Percentiles rank a stretch among this genome's conserved stretches.
Evolutionary conservation across 2,113 vertebrate genomes (phyloP).

Genomic region (Amblyopsis rosae): DNA sequence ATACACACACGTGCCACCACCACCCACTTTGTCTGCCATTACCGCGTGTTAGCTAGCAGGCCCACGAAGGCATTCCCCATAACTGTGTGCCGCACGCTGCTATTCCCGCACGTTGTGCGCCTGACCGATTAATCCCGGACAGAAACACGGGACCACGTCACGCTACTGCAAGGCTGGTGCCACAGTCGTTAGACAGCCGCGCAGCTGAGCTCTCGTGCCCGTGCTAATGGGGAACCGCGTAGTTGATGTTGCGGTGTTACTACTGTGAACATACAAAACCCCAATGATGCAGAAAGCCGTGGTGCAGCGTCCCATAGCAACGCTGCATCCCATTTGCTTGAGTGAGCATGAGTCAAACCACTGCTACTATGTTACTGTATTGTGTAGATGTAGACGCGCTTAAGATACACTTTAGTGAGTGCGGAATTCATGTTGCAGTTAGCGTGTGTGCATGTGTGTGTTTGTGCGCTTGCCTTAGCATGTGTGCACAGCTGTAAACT

Average conservation of each 20-base stretch:
- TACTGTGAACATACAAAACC: background rate
- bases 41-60: background rate
- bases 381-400: background rate
- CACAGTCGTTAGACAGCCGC: background rate
- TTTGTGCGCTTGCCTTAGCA: background rate
- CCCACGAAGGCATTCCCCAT: background rate
- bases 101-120: background rate
- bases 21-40: background rate
- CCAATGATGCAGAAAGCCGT: background rate
- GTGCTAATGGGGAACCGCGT: background rate
- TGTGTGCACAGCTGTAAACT: slow-evolving; percentile 1
- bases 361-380: background rate
- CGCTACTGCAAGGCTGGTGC: background rate
- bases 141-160: background rate
- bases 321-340: background rate
- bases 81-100: background rate
- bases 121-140: background rate
- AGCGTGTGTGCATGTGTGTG: background rate
- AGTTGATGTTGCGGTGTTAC: background rate
- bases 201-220: background rate
- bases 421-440: slow-evolving; percentile 8
- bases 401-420: background rate
- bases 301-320: background rate
- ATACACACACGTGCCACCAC: slow-evolving; percentile 45
- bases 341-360: background rate